Evolutionary conservation across 2,797 vertebrate species (phyloP), one percentile per base, ranked within the genome.

Genomic region (Hyperoplus immaculatus): DNA sequence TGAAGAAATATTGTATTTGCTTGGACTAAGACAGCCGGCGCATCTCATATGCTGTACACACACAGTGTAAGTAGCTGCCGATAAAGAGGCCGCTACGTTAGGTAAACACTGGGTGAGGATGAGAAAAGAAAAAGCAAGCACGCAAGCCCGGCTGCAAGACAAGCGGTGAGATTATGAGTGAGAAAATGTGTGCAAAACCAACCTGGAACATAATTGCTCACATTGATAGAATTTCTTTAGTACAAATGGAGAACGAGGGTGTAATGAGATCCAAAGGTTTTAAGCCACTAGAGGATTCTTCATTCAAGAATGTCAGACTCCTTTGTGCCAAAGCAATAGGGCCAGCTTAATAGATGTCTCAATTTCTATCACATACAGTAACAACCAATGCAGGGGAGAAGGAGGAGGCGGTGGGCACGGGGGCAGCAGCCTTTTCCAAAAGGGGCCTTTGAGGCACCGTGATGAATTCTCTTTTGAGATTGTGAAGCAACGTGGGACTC

Each of bases 311-410:
- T 86, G 89, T 89, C 93, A 92, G 90, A 88, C 74, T 87, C 90
- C 79, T 94, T 93, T 92, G 89, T 93, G 89, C 73, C 70, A 45
- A 29, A 87, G 89, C 87, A 91, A 92, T 93, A 90, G 89, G 86
- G 84, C 54, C 36, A 81, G 89, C 84, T 91, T 90, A 93, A 93
- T 90, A 87, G 91, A 94, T 89, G 92, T 93, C 90, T 93, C 91
- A 87, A 93, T 94, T 92, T 91, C 92, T 89, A 91, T 92, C 90
- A 80, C 86, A 89, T 92, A 91, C 87, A 90, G 89, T 91, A 88
- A 86, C 87, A 84, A 87, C 81, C 87, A 46, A 83, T 80, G 87
- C 65, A 13, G 74, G 71, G 69, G 57, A 11, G 39, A 39, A 42
- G 39, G 57, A 11, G 15, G 57, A 41, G 56, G 38, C 70, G 66